Conservation (phyloP, 1,140 invertebrate genomes). For the Achroia grisella region DNA sequence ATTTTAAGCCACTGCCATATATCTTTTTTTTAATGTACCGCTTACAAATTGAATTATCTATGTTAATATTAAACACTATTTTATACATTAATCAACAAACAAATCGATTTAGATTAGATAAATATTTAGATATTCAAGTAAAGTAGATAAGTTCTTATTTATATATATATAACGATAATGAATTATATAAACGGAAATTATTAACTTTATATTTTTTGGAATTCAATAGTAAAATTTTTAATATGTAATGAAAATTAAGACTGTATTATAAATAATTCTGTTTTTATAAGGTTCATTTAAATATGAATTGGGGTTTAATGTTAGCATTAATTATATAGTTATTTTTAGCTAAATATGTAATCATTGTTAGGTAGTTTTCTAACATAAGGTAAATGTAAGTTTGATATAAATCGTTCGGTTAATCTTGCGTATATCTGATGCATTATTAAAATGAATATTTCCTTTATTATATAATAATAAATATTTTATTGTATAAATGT, state of each 20-base stretch:
- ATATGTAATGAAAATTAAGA: slow-evolving; percentile 29
- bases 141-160: slow-evolving; percentile 13
- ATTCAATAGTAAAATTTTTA: slow-evolving; percentile 19
- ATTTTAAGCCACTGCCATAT: slow-evolving; percentile 51
- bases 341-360: slow-evolving; percentile 2
- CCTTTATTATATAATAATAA: no score
- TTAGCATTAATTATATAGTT: background rate
- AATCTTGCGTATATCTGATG: background rate
- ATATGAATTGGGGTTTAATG: background rate
- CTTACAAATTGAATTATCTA: no score
- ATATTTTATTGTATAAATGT: no score
- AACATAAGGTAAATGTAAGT: background rate
- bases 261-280: slow-evolving; percentile 23
- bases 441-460: no score
- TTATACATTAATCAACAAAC: no score
- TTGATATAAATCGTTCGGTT: background rate
- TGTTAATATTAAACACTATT: no score
- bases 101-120: slow-evolving; percentile 11
- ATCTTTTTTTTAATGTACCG: background rate
- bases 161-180: slow-evolving; percentile 3
- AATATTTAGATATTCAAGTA: slow-evolving; percentile 16
- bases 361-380: background rate
- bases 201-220: slow-evolving; percentile 15
- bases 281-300: slow-evolving; percentile 7
- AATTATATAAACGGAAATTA: slow-evolving; percentile 13